These are phyloP conservation scores for Liolophura sinensis DNA, from an alignment of 1,140 invertebrate species.

Conservation along the genomic window DNA sequence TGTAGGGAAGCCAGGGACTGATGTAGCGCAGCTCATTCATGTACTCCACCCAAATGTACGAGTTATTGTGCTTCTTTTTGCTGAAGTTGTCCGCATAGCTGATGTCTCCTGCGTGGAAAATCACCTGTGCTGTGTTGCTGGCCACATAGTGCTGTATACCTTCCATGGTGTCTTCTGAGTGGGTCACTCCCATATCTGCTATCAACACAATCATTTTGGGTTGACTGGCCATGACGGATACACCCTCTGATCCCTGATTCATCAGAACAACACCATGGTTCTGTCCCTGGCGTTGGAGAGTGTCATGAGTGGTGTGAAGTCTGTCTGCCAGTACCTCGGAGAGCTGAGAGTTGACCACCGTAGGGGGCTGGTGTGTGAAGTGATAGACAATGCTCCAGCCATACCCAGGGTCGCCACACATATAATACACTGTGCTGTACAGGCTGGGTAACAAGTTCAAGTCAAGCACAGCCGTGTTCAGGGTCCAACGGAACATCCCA, in stretches of 20 bases:
- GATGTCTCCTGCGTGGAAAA: constrained; percentile 27
- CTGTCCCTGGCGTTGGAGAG: not conserved
- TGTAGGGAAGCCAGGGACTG: constrained; percentile 42
- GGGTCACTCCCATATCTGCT: constrained; percentile 17
- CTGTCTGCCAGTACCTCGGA: not conserved
- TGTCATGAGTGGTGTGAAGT: not conserved
- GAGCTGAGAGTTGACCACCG: not conserved
- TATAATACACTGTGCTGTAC: constrained; percentile 12
- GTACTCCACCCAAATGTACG: constrained; percentile 31
- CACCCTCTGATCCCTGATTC: no score
- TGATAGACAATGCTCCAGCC: constrained; percentile 15
- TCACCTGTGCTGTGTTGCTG: constrained; percentile 12
- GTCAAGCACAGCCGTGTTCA: constrained; percentile 18
- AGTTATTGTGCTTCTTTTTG: constrained; percentile 19
- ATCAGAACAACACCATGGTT: no score
- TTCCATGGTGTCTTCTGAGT: constrained; percentile 14
- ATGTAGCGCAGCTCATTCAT: constrained; percentile 46
- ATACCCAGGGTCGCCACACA: constrained; percentile 14
- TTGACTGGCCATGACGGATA: not conserved
- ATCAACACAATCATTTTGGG: constrained; percentile 12
- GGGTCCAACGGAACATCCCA: constrained; percentile 15
- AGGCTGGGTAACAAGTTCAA: not conserved
- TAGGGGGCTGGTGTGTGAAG: constrained; percentile 8
- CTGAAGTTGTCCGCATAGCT: constrained; percentile 24
- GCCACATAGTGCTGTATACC: constrained; percentile 2